Evolutionary conservation across 1,140 invertebrate genomes (phyloP).

Genomic region (Paracyclopina nana): DNA sequence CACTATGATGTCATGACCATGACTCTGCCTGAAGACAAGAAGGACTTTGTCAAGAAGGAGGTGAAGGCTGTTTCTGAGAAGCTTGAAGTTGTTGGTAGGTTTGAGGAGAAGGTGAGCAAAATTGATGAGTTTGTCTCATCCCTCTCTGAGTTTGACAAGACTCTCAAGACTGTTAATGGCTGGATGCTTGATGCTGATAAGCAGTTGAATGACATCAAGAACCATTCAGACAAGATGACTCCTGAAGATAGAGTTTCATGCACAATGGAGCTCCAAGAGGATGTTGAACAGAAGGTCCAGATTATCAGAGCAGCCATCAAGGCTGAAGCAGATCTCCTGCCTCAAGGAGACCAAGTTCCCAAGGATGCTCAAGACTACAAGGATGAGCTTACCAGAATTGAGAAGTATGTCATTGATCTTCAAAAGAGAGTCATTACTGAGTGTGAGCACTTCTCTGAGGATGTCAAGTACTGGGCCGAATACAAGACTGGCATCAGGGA

Average conservation of each 20-base stretch:
- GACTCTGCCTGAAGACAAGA: constrained; percentile 21
- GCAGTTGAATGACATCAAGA: constrained; percentile 20
- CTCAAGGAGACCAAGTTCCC: constrained; percentile 17
- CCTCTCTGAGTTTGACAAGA: constrained; percentile 19
- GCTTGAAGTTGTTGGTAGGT: constrained; percentile 19
- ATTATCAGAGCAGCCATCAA: constrained; percentile 7
- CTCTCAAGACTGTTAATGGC: constrained; percentile 18
- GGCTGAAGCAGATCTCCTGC: constrained; percentile 6
- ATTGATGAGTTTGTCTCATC: constrained; percentile 19
- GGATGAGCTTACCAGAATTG: constrained; percentile 16
- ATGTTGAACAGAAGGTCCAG: constrained; percentile 15
- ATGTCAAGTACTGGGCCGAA: constrained; percentile 22
- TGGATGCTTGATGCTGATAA: constrained; percentile 20
- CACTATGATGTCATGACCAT: constrained; percentile 21
- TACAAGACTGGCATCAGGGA: constrained; percentile 22
- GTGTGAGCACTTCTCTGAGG: constrained; percentile 18
- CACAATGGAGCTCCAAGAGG: constrained; percentile 21
- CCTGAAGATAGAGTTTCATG: constrained; percentile 21
- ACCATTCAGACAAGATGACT: constrained; percentile 18
- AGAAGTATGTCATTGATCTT: constrained; percentile 7
- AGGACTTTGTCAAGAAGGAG: constrained; percentile 22
- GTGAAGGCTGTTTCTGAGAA: constrained; percentile 20
- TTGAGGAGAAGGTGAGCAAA: constrained; percentile 19
- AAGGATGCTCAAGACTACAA: constrained; percentile 16
- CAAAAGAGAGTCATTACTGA: constrained; percentile 14